Conservation (phyloP, 2,888 invertebrate genomes). For the Nemotelus pantherinus region DNA sequence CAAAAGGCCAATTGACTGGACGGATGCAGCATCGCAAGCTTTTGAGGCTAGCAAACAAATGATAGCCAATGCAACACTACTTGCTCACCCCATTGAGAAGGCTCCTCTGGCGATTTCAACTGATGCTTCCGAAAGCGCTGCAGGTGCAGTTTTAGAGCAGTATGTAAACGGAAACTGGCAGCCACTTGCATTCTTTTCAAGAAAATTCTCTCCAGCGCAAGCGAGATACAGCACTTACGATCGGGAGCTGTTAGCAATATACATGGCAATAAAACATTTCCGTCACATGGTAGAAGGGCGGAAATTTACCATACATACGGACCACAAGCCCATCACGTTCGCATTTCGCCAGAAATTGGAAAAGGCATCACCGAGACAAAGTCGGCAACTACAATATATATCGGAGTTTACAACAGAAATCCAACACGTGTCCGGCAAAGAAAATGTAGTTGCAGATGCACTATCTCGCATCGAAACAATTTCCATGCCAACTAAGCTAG, state of each 20-base stretch:
- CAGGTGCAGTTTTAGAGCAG: constrained; percentile 53
- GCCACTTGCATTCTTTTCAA: constrained; percentile 60
- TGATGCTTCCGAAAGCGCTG: background rate
- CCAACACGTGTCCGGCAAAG: background rate
- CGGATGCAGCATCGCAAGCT: background rate
- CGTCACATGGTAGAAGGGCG: background rate
- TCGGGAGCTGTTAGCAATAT: constrained; percentile 60
- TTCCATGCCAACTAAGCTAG: background rate
- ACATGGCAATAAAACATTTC: constrained; percentile 44
- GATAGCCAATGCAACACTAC: background rate
- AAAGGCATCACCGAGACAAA: background rate
- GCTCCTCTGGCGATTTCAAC: constrained; percentile 9
- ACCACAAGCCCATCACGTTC: background rate
- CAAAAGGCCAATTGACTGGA: background rate
- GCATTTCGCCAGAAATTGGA: background rate
- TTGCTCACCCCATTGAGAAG: background rate
- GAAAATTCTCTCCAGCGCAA: constrained; percentile 56
- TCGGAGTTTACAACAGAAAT: background rate
- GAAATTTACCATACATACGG: background rate
- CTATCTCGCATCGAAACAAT: background rate
- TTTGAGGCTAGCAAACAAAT: background rate
- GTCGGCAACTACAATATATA: too few species aligned
- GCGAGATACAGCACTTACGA: constrained; percentile 59
- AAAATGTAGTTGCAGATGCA: background rate
- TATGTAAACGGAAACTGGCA: constrained; percentile 55